Evolutionary conservation across 2,797 vertebrate species (phyloP), one percentile per base, ranked within the genome.

Genomic region (Coregonus ussuriensis): DNA sequence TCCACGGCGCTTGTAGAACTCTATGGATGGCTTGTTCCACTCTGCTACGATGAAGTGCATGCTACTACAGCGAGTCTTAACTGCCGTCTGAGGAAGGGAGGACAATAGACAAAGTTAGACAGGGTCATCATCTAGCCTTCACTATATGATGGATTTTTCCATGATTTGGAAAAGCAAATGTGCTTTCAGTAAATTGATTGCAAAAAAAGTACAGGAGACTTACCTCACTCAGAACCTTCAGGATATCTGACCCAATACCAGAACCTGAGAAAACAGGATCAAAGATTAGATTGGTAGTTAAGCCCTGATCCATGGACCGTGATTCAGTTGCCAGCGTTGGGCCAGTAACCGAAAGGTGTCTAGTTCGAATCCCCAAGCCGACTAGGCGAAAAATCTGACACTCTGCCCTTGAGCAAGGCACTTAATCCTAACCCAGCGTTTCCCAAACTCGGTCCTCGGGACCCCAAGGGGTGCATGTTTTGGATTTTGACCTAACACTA

Each of bases 31-130:
- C 65, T 93, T 89, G 86, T 95, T 96, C 93, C 93, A 94, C 84
- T 93, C 92, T 41, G 93, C 88, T 0, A 93, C 93, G 18, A 95
- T 92, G 83, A 95, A 94, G 80, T 96, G 93, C 94, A 97, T 95
- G 82, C 93, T 89, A 41, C 93, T 94, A 74, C 95, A 95, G 14
- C 93, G 88, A 18, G 84, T 93, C 84, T 86, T 93, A 63, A 96
- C 91, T 3, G 95, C 95, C 5, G 84, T 95, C 96, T 96, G 79
- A 35, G 21, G 31, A 18, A 56, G 59, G 3, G 56, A 41, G 11
- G 68, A 56, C 21, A 25, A 29, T 25, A 13, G 11, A 47, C 41
- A 63, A 25, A 63, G 21, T 25, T 25, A 25, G 4, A 41, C 33
- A 35, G 29, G 25, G 16, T 53, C 41, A 29, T 13, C 29, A 67